These are phyloP conservation scores for Aselliscus stoliczkanus DNA, from an alignment of 2,797 vertebrate species.

Conservation along the genomic window DNA sequence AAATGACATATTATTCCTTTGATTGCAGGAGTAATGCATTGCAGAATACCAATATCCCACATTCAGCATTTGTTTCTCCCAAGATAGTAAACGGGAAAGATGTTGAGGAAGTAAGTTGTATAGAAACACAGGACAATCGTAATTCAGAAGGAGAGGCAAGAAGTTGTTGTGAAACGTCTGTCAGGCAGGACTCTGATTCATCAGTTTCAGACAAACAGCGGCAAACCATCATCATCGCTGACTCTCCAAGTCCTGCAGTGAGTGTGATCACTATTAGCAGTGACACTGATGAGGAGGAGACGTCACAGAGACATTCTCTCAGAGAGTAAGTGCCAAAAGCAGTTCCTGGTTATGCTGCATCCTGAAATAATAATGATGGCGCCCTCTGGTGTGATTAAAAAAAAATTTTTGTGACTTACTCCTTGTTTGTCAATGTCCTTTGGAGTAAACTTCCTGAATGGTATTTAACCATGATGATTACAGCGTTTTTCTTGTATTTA, in stretches of 20 bases:
- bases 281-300: slow-evolving; percentile 91
- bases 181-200: slow-evolving; percentile 84
- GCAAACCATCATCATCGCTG: slow-evolving; percentile 89
- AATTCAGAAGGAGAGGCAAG: slow-evolving; percentile 79
- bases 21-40: slow-evolving; percentile 87
- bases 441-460: background rate
- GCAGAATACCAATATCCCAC: slow-evolving; percentile 92
- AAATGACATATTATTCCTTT: slow-evolving; percentile 51
- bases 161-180: slow-evolving; percentile 81
- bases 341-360: background rate
- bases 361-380: background rate
- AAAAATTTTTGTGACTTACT: background rate
- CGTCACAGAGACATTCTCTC: slow-evolving; percentile 85
- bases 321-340: slow-evolving; percentile 87
- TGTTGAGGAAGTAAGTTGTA: slow-evolving; percentile 85
- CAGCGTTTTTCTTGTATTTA: background rate
- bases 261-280: slow-evolving; percentile 99
- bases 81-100: slow-evolving; percentile 92
- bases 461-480: background rate
- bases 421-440: background rate
- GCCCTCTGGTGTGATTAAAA: background rate
- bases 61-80: slow-evolving; percentile 91
- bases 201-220: slow-evolving; percentile 86
- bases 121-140: slow-evolving; percentile 83
- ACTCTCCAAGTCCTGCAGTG: slow-evolving; percentile 91